Percentiles rank a stretch among this genome's conserved stretches.
Conservation (phyloP, 2,888 invertebrate species). For the Cataglyphis cursor region DNA sequence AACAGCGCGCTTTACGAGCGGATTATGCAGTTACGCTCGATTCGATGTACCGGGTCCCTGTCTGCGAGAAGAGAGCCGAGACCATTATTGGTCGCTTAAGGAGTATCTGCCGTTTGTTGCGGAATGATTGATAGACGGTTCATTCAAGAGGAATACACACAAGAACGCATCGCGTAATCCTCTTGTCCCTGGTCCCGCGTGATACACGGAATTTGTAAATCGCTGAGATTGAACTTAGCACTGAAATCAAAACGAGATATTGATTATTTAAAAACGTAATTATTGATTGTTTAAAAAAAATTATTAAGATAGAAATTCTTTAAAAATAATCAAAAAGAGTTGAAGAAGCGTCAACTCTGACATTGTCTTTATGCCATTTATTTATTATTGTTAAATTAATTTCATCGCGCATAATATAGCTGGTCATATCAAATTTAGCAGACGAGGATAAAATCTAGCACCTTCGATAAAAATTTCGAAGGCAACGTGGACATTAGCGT, state of each 20-base stretch:
- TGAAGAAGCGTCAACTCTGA: background rate
- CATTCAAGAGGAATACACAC: slow-evolving; percentile 6
- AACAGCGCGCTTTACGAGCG: slow-evolving; percentile 50
- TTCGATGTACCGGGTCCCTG: slow-evolving; percentile 36
- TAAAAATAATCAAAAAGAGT: background rate
- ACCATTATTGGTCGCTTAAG: slow-evolving; percentile 28
- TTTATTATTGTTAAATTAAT: background rate
- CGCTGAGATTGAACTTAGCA: slow-evolving; percentile 29
- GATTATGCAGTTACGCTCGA: slow-evolving; percentile 55
- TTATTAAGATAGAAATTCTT: background rate
- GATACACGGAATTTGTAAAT: slow-evolving; percentile 32
- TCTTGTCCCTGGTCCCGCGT: slow-evolving; percentile 18
- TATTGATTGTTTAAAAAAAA: background rate
- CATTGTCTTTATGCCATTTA: background rate
- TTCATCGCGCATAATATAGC: background rate
- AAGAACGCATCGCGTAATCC: slow-evolving; percentile 26
- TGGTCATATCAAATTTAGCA: background rate
- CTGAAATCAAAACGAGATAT: background rate
- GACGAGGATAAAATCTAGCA: background rate
- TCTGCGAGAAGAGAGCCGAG: slow-evolving; percentile 13
- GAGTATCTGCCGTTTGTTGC: slow-evolving; percentile 40
- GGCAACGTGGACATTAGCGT: slow-evolving; percentile 9
- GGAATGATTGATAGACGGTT: slow-evolving; percentile 47
- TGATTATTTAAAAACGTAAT: background rate
- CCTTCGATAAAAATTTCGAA: slow-evolving; percentile 1